phyloP scores from a whole-genome alignment of 2,888 invertebrate species.

The Cancer borealis region DNA sequence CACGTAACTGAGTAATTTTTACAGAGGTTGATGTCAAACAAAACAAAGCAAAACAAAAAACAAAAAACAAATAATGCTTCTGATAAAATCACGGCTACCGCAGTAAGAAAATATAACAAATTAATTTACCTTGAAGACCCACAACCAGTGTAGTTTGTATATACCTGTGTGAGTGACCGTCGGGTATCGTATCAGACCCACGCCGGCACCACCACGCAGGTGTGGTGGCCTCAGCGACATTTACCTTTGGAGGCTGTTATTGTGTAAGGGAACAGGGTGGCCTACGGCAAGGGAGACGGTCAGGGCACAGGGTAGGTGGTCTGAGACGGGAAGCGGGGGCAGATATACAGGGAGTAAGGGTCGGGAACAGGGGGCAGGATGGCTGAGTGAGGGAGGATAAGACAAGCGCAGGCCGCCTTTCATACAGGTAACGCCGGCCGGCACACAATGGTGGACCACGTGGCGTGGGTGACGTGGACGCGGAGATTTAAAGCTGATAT shows the following conservation, averaged over 20 bases:
- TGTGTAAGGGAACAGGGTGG: neutral
- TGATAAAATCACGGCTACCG: neutral
- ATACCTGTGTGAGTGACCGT: neutral
- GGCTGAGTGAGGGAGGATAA: neutral
- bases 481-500: conserved; percentile 43
- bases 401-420: neutral
- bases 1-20: neutral
- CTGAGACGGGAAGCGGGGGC: neutral
- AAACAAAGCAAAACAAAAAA: neutral
- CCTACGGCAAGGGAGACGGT: neutral
- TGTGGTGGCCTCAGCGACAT: neutral
- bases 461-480: conserved; percentile 23
- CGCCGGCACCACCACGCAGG: neutral
- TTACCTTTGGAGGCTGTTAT: neutral
- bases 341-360: neutral
- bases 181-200: neutral
- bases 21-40: neutral
- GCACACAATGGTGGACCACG: conserved; percentile 36
- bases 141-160: neutral
- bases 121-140: neutral
- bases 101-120: neutral
- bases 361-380: neutral
- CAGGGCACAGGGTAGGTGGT: neutral
- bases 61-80: neutral
- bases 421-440: neutral